These are phyloP conservation scores for Hirudinaria manillensis DNA, from an alignment of 2,888 invertebrate genomes.

Conservation along the genomic window DNA sequence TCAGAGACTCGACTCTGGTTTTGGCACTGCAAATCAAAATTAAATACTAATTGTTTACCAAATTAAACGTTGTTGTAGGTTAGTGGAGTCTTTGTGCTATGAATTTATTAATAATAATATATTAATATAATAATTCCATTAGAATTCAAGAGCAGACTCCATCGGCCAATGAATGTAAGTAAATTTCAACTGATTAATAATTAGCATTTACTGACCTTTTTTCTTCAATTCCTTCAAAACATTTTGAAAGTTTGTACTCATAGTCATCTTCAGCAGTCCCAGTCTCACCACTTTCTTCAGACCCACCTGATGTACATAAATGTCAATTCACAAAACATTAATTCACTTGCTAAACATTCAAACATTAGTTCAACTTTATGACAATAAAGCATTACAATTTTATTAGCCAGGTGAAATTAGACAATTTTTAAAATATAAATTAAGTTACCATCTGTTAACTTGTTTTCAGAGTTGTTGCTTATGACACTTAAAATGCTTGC, in stretches of 20 bases:
- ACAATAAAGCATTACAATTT: too few relatives aligned
- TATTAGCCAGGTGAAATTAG: too few relatives aligned
- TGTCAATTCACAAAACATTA: neutral
- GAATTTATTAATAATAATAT: too few relatives aligned
- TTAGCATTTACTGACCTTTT: slow-evolving; percentile 61
- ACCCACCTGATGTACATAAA: neutral
- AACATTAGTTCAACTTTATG: too few relatives aligned
- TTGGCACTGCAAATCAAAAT: slow-evolving; percentile 60
- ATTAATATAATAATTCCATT: too few relatives aligned
- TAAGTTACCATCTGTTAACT: slow-evolving; percentile 8
- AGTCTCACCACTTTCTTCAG: neutral
- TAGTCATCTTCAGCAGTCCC: slow-evolving; percentile 65
- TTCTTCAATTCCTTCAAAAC: slow-evolving; percentile 79
- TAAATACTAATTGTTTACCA: neutral
- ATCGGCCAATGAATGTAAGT: too few relatives aligned
- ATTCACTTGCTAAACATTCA: neutral
- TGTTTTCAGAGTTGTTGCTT: slow-evolving; percentile 27
- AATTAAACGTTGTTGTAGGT: too few relatives aligned
- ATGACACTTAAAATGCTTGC: slow-evolving; percentile 14
- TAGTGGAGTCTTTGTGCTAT: too few relatives aligned
- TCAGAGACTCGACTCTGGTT: slow-evolving; percentile 69
- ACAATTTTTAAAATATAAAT: too few relatives aligned
- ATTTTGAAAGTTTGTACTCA: slow-evolving; percentile 80
- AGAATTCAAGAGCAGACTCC: too few relatives aligned
- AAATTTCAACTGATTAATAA: too few relatives aligned